Base-by-base conservation (phyloP, 2,888 invertebrate genomes). In the Mimas tiliae region DNA sequence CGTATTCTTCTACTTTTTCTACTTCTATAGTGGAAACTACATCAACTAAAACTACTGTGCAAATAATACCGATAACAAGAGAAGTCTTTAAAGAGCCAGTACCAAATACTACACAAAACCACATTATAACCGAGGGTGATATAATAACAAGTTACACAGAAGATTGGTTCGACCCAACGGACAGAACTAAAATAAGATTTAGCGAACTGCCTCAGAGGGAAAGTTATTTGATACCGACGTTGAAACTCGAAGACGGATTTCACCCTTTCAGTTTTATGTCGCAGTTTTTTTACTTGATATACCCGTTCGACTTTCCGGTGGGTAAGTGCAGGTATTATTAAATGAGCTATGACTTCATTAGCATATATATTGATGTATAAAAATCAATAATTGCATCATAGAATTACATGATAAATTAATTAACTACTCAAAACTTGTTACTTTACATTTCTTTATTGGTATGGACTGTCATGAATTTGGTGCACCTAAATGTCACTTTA, bases 251-350 rank as follows among this genome's bases (percentile, higher is more conserved):
- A 68, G 94, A 95, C 68, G 95, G 95, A 72, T 92, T 95, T 81
- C 94, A 95, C 81, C 89, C 95, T 72, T 96, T 96, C 83, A 91
- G 94, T 76, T 95, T 95, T 82, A 94, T 96, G 80, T 94, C 96
- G 12, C 84, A 89, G 68, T 94, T 96, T 82, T 94, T 96, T 80
- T 94, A 94, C 72, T 85, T 95, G 79, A 93, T 96, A 79, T 95
- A 96, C 84, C 95, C 96, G 4, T 93, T 94, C 77, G 94, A 95
- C 73, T 95, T 96, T 86, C 95, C 96, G 69, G 84, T 94, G 66
- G 96, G 96, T 96, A 87, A 95, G 92, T 86, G 62, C 62, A 65
- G 8, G 47, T 21, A 65, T 67, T 65, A 64, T 67, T 68, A 65
- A 65, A 53, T 51, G 55, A 19, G 7, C 14, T 63, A 62, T 45